Base-by-base conservation (phyloP, 2,797 vertebrate genomes). In the Platyrinchus mystaceus region DNA sequence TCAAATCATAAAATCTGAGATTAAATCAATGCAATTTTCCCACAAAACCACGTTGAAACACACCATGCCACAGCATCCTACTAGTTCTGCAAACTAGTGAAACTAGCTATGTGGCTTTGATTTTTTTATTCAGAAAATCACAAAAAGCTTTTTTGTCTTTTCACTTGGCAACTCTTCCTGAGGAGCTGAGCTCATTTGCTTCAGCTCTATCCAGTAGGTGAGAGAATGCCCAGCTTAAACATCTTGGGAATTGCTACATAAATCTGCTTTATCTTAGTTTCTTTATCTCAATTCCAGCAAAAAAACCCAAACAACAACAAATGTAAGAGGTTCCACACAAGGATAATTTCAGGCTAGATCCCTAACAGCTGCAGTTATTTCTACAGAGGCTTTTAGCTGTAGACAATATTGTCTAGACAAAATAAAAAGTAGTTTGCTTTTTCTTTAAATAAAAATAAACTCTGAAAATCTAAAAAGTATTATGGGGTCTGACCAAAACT, bases 401-500 rank as follows among this genome's bases (percentile, higher is more conserved):
- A 96, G 87, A 91, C 84, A 88, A 22, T 77, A 67, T 60, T 26
- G 76, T 96, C 95, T 96, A 96, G 91, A 95, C 84, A 75, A 94
- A 95, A 94, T 92, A 94, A 95, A 70, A 84, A 68, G 37, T 20
- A 50, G n/a, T 77, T 92, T 96, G 44, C 60, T 79, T 94, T 94
- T 87, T 64, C 27, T 89, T 89, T 83, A 75, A 87, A 85, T 59
- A 83, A 95, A 95, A 97, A 85, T 73, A 78, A 95, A 58, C 76
- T 91, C 68, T 84, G 89, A 64, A 83, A 60, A 58, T 68, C 53
- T 76, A 49, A 89, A 84, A 85, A 79, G 2, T 10, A 12, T 69
- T 85, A 34, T 28, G 26, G 7, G 24, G 10, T 94, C 89, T 96
- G 89, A 93, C 86, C 37, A 69, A 97, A 95, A 50, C 58, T 87